Percentiles rank a stretch among this genome's conserved stretches.
phyloP scores from a whole-genome alignment of 2,797 vertebrate species.

The Pelodytes ibericus region DNA sequence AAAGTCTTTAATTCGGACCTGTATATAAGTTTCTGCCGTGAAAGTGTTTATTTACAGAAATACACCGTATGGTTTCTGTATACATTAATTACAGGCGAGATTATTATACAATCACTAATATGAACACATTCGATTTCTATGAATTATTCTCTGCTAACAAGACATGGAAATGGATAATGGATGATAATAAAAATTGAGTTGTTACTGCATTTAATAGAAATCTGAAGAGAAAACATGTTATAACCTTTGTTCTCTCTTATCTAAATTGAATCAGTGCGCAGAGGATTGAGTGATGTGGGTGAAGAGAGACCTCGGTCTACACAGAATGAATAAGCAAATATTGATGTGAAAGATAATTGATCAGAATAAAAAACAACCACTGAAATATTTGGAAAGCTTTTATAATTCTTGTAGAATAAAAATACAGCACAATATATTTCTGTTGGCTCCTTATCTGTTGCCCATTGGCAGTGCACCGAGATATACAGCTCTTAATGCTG shows the following conservation, averaged over 20 bases:
- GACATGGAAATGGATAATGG: constrained; percentile 55
- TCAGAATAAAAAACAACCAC: constrained; percentile 38
- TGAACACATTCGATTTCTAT: constrained; percentile 15
- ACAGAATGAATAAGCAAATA: constrained; percentile 54
- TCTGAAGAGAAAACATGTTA: constrained; percentile 51
- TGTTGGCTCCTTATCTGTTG: constrained; percentile 29
- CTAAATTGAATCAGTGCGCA: constrained; percentile 54
- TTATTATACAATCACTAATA: not conserved
- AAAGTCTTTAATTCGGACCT: too few species aligned
- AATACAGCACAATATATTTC: constrained; percentile 33
- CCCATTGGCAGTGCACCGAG: not conserved
- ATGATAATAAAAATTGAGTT: constrained; percentile 56
- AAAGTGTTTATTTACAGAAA: too few species aligned
- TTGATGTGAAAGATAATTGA: constrained; percentile 56
- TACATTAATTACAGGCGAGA: too few species aligned
- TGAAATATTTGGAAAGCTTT: constrained; percentile 8
- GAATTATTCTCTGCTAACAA: constrained; percentile 51
- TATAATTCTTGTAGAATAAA: not conserved
- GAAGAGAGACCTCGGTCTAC: constrained; percentile 46
- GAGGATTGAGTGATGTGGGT: constrained; percentile 50
- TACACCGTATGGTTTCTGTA: too few species aligned
- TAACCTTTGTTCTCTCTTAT: constrained; percentile 53
- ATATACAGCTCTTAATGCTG: not conserved
- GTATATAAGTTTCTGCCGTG: too few species aligned
- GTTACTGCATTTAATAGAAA: constrained; percentile 53